phyloP scores from a whole-genome alignment of 2,113 vertebrate species.

The Bagarius yarrelli region DNA sequence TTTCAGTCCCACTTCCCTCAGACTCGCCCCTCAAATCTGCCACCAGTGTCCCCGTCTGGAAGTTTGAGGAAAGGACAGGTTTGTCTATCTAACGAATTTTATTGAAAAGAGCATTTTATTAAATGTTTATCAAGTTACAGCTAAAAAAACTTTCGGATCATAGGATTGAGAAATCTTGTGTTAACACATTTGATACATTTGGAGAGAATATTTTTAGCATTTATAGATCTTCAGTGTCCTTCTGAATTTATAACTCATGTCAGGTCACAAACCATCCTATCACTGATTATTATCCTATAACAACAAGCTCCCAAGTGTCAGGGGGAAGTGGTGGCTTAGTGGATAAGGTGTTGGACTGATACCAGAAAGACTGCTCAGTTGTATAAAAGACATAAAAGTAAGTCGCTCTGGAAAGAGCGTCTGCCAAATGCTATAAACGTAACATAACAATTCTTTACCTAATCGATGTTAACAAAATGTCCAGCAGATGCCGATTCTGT shows the following conservation, averaged over 20 bases:
- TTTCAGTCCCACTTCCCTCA: constrained; percentile 72
- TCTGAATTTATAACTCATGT: not conserved
- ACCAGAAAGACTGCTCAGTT: no score
- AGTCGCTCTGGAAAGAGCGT: no score
- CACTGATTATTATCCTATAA: not conserved
- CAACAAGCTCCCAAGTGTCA: not conserved
- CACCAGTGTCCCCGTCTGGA: constrained; percentile 76
- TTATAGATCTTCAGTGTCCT: not conserved
- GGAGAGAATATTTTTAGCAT: not conserved
- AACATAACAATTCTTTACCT: no score
- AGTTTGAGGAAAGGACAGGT: constrained; percentile 76
- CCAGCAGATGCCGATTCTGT: not conserved
- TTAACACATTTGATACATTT: not conserved
- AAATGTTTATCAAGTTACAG: not conserved
- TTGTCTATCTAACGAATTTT: not conserved
- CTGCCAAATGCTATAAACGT: no score
- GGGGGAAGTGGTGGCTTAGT: no score
- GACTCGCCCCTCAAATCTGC: constrained; percentile 64
- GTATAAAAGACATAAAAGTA: no score
- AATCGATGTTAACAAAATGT: not conserved
- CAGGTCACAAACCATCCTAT: not conserved
- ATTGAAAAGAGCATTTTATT: not conserved
- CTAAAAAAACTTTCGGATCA: no score
- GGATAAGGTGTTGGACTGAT: no score
- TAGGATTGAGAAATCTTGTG: no score